Percentiles rank a stretch among this genome's conserved stretches.
Evolutionary conservation across 2,113 vertebrate species (phyloP).

Genomic region (Cynoglossus semilaevis): DNA sequence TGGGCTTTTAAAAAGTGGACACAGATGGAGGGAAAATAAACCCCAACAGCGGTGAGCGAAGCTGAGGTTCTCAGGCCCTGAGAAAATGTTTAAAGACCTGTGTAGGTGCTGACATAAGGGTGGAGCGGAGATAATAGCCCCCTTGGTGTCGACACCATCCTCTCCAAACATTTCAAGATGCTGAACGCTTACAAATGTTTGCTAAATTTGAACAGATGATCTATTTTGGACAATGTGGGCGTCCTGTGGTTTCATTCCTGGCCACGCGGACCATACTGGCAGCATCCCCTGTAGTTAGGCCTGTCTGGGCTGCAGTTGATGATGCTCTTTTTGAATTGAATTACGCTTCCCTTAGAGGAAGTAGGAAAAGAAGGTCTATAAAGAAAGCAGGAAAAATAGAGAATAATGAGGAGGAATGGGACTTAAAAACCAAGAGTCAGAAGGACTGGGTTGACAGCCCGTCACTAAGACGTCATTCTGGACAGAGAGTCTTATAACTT

Average conservation of each 20-base stretch:
- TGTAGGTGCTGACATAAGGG: conserved; percentile 41
- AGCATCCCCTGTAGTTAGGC: conserved; percentile 53
- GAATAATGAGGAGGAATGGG: not conserved
- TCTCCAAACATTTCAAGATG: conserved; percentile 56
- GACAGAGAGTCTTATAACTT: no score
- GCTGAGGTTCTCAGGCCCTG: not conserved
- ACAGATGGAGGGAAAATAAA: not conserved
- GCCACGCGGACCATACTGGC: conserved; percentile 34
- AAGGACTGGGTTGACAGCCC: not conserved
- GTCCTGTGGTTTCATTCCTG: conserved; percentile 45
- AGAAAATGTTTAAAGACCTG: conserved; percentile 15
- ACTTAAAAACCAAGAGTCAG: not conserved
- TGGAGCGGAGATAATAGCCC: conserved; percentile 53
- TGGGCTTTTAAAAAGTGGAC: conserved; percentile 7
- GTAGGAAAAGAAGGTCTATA: not conserved
- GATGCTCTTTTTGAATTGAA: conserved; percentile 31
- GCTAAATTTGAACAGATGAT: conserved; percentile 60
- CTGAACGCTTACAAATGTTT: conserved; percentile 21
- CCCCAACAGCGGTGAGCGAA: not conserved
- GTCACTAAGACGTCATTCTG: conserved; percentile 9
- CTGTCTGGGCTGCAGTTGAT: conserved; percentile 22
- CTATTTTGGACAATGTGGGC: conserved; percentile 45
- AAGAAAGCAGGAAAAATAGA: no score
- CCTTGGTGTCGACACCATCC: conserved; percentile 40
- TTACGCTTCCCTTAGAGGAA: conserved; percentile 10